phyloP scores from a whole-genome alignment of 1,140 invertebrate genomes.

The Brachionus asplanchnoidis region DNA sequence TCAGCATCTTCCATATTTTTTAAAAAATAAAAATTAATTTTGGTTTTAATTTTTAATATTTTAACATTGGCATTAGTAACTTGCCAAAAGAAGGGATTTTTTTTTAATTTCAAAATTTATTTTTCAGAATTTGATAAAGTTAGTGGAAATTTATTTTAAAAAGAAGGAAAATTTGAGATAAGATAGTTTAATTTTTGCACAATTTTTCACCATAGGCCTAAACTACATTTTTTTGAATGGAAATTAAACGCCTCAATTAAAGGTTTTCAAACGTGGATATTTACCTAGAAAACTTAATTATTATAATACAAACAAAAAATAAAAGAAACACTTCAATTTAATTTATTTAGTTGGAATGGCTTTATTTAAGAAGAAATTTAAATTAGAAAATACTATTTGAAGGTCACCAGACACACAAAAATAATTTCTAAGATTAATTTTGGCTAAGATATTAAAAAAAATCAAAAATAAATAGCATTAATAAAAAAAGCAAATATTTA shows the following conservation, averaged over 20 bases:
- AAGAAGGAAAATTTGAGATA: not conserved
- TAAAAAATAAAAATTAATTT: not conserved
- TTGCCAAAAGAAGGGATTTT: not conserved
- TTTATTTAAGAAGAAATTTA: not conserved
- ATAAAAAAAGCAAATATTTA: not conserved
- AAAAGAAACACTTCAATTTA: not conserved
- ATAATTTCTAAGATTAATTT: not conserved
- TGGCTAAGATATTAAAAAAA: not conserved
- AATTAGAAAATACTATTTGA: not conserved
- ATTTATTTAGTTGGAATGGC: not conserved
- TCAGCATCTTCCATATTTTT: constrained; percentile 27
- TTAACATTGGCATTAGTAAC: not conserved
- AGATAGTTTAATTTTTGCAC: not conserved
- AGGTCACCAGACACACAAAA: not conserved
- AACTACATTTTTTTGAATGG: not conserved
- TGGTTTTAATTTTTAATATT: not conserved
- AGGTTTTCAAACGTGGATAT: not conserved
- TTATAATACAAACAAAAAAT: not conserved
- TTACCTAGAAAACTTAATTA: not conserved
- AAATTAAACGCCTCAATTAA: not conserved
- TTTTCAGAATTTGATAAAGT: not conserved
- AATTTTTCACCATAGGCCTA: not conserved
- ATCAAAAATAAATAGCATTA: not conserved
- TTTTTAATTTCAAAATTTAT: not conserved
- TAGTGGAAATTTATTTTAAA: no score